Evolutionary conservation across 1,140 invertebrate genomes (phyloP), one percentile per base, ranked within the genome.

Genomic region (Prorops nasuta): DNA sequence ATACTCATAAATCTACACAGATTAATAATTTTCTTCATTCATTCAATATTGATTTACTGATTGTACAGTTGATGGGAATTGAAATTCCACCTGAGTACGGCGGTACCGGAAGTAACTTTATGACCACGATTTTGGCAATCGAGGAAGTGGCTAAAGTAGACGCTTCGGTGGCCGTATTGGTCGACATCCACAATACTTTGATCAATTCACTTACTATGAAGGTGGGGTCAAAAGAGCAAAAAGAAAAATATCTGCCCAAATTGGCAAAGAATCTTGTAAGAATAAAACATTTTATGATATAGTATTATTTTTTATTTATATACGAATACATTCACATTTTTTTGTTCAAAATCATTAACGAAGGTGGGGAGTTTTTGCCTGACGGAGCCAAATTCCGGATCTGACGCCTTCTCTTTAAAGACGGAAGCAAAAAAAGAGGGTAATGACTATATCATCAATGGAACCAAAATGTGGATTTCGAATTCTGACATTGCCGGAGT

Each of bases 91-190:
- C 80, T 4, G 86, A 97, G 62, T 92, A 94, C 71, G 92, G 90
- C 37, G 94, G 96, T 6, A 86, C 90, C 16, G 88, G 89, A 19
- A 87, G 87, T 40, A 87, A 87, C 44, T 98, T 98, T 74, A 89
- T 97, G 71, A 86, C 90, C 1, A 86, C 90, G 37, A 92, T 95
- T 66, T 67, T 97, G 15, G 84, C 90, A 0, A 89, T 98, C 10
- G 96, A 98, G 78, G 95, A 98, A 77, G 64, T 98, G 10, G 90
- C 94, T 1, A 94, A 95, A 79, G 90, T 97, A 7, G 94, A 98
- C 73, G 86, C 93, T 1, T 81, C 92, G 0, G 85, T 98, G 1
- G 88, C 88, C 17, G 88, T 92, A 1, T 80, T 92, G 7, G 90
- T 93, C 18, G 95, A 98, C 66, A 90, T 98, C 51, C 96, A 98